Evolutionary conservation across 2,797 vertebrate species (phyloP), one percentile per base, ranked within the genome.

Genomic region (Falco rusticolus): DNA sequence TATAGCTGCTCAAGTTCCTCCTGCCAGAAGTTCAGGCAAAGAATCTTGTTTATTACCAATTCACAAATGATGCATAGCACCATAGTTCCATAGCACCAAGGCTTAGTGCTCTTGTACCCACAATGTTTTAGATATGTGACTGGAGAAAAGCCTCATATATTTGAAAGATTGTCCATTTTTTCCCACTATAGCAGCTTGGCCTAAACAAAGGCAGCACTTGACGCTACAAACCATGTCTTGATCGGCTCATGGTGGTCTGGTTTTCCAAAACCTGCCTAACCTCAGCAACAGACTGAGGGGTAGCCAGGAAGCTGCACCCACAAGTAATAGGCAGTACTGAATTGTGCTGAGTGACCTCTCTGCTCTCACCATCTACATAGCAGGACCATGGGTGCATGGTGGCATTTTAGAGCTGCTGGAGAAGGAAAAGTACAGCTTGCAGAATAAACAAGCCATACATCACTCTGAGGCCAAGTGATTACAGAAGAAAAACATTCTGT

Each of bases 21-120:
- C 87, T 93, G 57, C 41, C 57, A 78, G 37, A 84, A 88, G 33
- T 81, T 91, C 95, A 94, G 79, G 79, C 65, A 90, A 95, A 88
- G 53, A 84, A 93, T 89, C 66, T 77, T 92, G 60, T 92, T 92
- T 74, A 59, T 51, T n/a, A 79, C 20, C 0, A 0, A 56, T 66
- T 64, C 79, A 77, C 65, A 87, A 85, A 77, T 41, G 84, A 45
- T 12, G 18, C 59, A 22, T 20, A 90, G 48, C 68, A 41, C 39
- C 39, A 41, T 41, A 81, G 0, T 64, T 80, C 53, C 60, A 75
- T 26, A 54, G 64, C 86, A 83, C 68, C 57, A 78, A 80, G 75
- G 43, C 50, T 56, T 25, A 61, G 43, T 41, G 54, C 54, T 90
- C 59, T 86, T 4, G 8, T 5, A 76, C 56, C n/a, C 33, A 26